Evolutionary conservation across 2,797 vertebrate species (phyloP), one percentile per base, ranked within the genome.

Genomic region (Limnodromus scolopaceus): DNA sequence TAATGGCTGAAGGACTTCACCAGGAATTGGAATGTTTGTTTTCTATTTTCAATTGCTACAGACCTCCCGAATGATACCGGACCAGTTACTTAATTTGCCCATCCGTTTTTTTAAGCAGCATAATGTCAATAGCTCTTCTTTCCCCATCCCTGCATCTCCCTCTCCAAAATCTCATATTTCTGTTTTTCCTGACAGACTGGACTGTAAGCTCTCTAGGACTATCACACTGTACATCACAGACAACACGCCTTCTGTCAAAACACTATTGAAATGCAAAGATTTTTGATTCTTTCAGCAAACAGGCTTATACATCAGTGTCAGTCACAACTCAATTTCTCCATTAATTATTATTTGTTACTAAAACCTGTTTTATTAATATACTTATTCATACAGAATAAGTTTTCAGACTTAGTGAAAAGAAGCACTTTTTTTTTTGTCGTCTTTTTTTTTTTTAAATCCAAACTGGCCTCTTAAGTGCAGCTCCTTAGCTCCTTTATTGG

Each of bases 361-460:
- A 78, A 92, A 23, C 11, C 20, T 53, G 1, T 6, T 93, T 45
- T 57, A 75, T 57, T 71, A 53, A 32, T 3, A 36, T n/a, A 28
- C 4, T n/a, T 28, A 30, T 23, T 53, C 13, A 66, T 23, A 66
- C 5, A 54, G 24, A 55, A 9, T 27, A 84, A 55, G 28, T 34
- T 91, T 71, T 34, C 39, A 85, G 65, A 36, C 18, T 49, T 11
- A n/a, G 38, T 23, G 45, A 84, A 22, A 41, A 77, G 30, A 3
- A 5, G 1, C 12, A 30, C n/a, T 18, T 3, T 3, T 46, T 64
- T 38, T 55, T 13, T 53, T 6, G 4, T 14, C 2, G 0, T 34
- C 15, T 27, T 28, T 28, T 11, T 28, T 27, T 28, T 53, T 74
- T 86, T 80, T 28, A 70, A 84, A 32, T 19, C 41, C 53, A 30